Conservation (phyloP, 2,797 vertebrate genomes). For the Xerus rutilus region DNA sequence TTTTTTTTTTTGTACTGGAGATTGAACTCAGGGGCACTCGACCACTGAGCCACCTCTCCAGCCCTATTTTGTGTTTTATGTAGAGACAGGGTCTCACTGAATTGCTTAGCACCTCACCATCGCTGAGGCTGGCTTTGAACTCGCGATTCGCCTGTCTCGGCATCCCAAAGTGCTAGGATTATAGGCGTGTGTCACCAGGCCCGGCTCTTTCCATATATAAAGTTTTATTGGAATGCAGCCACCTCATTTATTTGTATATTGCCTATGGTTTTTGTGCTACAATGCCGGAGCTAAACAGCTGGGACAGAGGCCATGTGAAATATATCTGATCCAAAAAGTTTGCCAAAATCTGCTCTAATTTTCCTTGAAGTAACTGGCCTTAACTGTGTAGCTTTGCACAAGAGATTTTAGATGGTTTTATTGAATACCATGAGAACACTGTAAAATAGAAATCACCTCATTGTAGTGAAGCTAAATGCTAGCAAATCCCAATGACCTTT, state of each 20-base stretch:
- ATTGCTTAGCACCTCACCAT: too few species aligned
- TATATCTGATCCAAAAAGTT: slow-evolving; percentile 71
- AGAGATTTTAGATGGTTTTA: slow-evolving; percentile 91
- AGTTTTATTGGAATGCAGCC: background rate
- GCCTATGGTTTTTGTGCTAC: background rate
- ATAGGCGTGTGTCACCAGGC: too few species aligned
- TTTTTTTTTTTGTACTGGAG: too few species aligned
- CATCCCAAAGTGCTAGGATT: too few species aligned
- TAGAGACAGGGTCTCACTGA: too few species aligned
- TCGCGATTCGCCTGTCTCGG: too few species aligned
- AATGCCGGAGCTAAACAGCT: background rate
- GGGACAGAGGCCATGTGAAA: slow-evolving; percentile 80
- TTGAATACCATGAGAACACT: slow-evolving; percentile 87
- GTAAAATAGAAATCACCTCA: slow-evolving; percentile 78
- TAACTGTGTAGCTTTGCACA: slow-evolving; percentile 87
- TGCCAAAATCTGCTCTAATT: slow-evolving; percentile 84
- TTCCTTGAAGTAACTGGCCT: slow-evolving; percentile 91
- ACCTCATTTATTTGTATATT: background rate
- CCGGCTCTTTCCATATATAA: background rate
- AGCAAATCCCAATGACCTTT: background rate
- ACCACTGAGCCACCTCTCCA: too few species aligned
- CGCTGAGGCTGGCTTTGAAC: too few species aligned
- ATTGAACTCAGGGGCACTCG: too few species aligned
- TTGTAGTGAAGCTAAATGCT: slow-evolving; percentile 62
- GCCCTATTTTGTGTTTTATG: too few species aligned